Evolutionary conservation across 2,797 vertebrate genomes (phyloP).

Genomic region (Pempheris klunzingeri): DNA sequence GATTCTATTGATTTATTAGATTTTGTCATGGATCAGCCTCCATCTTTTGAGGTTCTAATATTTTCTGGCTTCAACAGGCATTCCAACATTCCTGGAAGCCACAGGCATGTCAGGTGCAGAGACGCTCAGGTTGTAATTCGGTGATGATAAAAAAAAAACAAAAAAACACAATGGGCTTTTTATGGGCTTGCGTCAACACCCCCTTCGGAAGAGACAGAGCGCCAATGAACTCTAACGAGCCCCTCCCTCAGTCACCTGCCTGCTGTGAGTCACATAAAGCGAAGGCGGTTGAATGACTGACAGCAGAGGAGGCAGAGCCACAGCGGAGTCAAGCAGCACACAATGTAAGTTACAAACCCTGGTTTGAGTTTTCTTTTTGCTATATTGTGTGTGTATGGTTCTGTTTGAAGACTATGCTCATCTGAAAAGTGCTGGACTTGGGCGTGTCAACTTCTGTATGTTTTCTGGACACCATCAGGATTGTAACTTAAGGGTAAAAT

Average conservation of each 20-base stretch:
- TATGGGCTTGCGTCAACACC: conserved; percentile 41
- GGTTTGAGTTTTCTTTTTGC: neutral
- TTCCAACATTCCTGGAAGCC: conserved; percentile 28
- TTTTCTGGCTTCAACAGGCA: neutral
- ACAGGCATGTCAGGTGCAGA: neutral
- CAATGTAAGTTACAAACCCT: conserved; percentile 45
- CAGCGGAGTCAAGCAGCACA: conserved; percentile 29
- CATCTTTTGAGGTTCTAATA: neutral
- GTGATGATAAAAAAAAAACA: conserved; percentile 19
- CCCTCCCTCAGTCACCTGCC: conserved; percentile 63
- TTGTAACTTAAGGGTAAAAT: neutral
- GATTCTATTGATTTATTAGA: neutral
- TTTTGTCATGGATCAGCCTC: neutral
- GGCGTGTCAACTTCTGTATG: neutral
- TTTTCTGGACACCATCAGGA: neutral
- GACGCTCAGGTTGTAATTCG: neutral
- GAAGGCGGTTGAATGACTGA: conserved; percentile 37
- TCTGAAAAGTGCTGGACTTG: neutral
- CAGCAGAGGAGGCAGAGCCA: conserved; percentile 47
- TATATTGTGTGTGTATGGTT: neutral
- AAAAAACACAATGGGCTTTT: conserved; percentile 31
- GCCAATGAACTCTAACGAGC: neutral
- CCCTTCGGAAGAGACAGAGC: conserved; percentile 50
- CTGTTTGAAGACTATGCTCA: neutral
- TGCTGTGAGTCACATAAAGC: conserved; percentile 45